Base-by-base conservation (phyloP, 2,888 invertebrate genomes). In the Thecophora atra region DNA sequence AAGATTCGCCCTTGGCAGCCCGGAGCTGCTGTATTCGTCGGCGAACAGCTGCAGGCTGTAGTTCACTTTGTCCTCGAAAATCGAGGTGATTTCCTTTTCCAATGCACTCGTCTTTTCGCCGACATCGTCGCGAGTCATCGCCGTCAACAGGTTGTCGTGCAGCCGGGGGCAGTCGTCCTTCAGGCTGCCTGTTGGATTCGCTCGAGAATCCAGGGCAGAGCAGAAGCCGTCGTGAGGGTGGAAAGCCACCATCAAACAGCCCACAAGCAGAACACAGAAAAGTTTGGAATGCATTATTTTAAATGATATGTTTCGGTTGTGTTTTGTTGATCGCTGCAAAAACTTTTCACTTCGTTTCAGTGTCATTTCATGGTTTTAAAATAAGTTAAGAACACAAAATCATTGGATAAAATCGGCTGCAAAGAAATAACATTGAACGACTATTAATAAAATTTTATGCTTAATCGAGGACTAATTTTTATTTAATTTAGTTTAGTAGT, bases 1-100 rank as follows among this genome's bases (percentile, higher is more conserved):
- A 24, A 78, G 72, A 72, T 81, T 80, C 60, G 56, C 75, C 74
- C 77, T 58, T 73, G 51, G 70, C 72, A 75, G 65, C 2, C 71
- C 51, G 5, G 15, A 21, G n/a, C 21, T 37, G 56, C 72, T 76
- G 69, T 77, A 78, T 66, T 78, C 79, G 63, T 85, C 84, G 60
- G 81, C 82, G 71, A 83, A 85, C 58, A 85, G 62, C 71, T 85
- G 82, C 17, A 85, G 74, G 42, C 85, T 85, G 21, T 85, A 85
- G 47, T 85, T 85, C 24, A 85, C 85, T 75, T 85, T 85, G 76
- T 85, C 85, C 78, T 85, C 85, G 68, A 85, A 85, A 44, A 85
- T 80, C 30, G 85, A 83, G 3, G 84, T 78, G 44, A 85, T 85
- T 74, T 85, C 81, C 62, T 78, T 81, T 67, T 84, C 84, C 67